phyloP scores from a whole-genome alignment of 2,797 vertebrate genomes.

The Uromys caudimaculatus region DNA sequence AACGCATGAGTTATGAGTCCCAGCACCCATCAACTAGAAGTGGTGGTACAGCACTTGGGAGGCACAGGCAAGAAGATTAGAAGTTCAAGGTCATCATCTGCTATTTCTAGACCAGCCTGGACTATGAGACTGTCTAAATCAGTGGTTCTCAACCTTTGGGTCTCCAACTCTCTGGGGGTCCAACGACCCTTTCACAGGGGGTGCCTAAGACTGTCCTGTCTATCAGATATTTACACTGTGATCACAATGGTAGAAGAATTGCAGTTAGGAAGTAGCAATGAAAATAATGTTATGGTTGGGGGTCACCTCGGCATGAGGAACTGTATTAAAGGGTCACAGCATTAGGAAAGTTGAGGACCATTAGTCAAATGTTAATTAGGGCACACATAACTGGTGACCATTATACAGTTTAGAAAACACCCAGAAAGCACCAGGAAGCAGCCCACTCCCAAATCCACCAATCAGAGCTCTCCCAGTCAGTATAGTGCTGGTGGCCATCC shows the following conservation, averaged over 20 bases:
- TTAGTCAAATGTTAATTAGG: not conserved
- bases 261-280: not conserved
- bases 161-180: not conserved
- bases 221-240: not conserved
- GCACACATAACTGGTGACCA: slow-evolving; percentile 4
- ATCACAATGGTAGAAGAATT: not conserved
- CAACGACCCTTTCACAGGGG: not conserved
- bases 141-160: not conserved
- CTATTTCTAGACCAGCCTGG: not conserved
- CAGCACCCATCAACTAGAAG: not conserved
- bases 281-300: not conserved
- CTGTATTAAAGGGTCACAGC: not conserved
- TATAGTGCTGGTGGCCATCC: not conserved
- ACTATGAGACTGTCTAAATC: not conserved
- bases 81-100: not conserved
- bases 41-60: not conserved
- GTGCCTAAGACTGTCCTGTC: not conserved
- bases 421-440: not conserved
- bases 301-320: not conserved
- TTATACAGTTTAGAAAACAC: not conserved
- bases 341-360: not conserved
- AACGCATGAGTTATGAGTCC: not conserved
- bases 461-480: not conserved
- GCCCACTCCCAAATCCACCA: not conserved
- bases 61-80: not conserved